These are phyloP conservation scores for Meles meles DNA, from an alignment of 2,113 vertebrate genomes.

Conservation along the genomic window DNA sequence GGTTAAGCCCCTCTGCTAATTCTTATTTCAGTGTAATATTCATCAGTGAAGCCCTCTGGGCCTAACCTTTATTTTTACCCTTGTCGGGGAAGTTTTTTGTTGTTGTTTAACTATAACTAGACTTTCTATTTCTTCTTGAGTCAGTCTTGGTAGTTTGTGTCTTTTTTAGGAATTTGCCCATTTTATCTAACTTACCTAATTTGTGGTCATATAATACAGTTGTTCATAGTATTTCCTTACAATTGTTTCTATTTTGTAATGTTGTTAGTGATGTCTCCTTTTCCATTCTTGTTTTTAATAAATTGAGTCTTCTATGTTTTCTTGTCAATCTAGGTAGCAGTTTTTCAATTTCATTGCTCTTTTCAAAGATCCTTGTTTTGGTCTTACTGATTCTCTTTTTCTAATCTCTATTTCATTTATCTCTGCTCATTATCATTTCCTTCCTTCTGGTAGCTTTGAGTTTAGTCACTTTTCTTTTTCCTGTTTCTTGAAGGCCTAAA, in stretches of 20 bases:
- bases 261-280: neutral
- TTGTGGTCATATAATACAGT: neutral
- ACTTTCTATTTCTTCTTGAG: neutral
- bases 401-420: neutral
- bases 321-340: neutral
- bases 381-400: neutral
- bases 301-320: neutral
- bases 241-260: neutral
- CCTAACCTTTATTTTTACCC: neutral
- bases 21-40: neutral
- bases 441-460: neutral
- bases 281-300: neutral
- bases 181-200: neutral
- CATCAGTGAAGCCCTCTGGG: neutral
- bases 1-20: neutral
- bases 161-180: neutral
- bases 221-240: neutral
- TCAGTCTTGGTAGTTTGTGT: neutral
- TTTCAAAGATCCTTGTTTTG: neutral
- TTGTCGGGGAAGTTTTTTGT: neutral
- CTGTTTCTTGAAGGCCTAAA: neutral
- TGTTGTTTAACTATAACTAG: neutral
- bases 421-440: neutral
- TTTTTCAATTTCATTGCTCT: neutral
- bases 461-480: neutral